phyloP scores from a whole-genome alignment of 2,888 invertebrate genomes.

The Tortricodes alternella region DNA sequence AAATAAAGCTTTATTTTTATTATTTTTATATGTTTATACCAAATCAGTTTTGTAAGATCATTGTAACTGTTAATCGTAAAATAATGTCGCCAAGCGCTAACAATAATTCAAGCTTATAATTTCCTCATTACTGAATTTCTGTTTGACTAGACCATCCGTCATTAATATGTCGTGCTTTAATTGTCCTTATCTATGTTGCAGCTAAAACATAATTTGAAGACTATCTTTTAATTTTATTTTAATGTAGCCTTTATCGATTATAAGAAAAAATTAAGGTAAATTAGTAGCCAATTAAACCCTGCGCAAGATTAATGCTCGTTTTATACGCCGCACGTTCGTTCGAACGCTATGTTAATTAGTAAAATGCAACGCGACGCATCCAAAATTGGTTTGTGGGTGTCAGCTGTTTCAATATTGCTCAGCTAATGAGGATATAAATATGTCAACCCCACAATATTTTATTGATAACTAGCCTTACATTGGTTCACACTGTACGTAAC shows the following conservation, averaged over 20 bases:
- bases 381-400: conserved; percentile 56
- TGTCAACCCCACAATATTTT: conserved; percentile 59
- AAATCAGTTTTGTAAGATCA: too few species aligned
- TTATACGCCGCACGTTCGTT: conserved; percentile 7
- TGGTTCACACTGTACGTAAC: conserved; percentile 21
- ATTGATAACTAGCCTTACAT: conserved; percentile 50
- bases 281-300: conserved; percentile 7
- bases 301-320: background rate
- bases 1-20: too few species aligned
- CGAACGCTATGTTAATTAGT: conserved; percentile 56
- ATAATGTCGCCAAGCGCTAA: too few species aligned
- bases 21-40: too few species aligned
- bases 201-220: background rate
- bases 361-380: conserved; percentile 52
- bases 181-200: conserved; percentile 26
- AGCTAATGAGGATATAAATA: conserved; percentile 69
- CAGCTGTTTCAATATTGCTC: conserved; percentile 49
- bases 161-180: conserved; percentile 34
- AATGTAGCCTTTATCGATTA: conserved; percentile 3
- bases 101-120: too few species aligned
- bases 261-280: background rate
- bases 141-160: too few species aligned
- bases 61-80: too few species aligned
- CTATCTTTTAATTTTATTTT: background rate
- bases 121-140: background rate